Percentiles rank a stretch among this genome's conserved stretches.
Conservation (phyloP, 2,113 vertebrate species). For the Theropithecus gelada region DNA sequence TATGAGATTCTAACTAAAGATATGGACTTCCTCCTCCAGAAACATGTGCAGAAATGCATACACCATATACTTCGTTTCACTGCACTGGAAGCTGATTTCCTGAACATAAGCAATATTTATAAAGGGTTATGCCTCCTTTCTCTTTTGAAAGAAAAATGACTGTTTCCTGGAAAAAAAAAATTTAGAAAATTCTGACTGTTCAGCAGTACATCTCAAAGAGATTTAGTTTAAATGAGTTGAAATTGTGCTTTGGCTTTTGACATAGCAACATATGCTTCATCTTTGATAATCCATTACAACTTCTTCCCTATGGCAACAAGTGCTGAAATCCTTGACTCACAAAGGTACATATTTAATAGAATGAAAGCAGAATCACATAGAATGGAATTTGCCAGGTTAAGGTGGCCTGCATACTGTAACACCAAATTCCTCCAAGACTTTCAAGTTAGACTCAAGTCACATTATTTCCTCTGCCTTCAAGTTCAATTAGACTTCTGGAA, state of each 20-base stretch:
- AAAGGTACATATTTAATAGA: not conserved
- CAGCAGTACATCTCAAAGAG: constrained; percentile 19
- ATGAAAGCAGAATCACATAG: not conserved
- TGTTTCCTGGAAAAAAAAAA: not conserved
- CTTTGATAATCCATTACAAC: not conserved
- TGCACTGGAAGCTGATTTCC: constrained; percentile 17
- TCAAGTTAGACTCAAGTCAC: not conserved
- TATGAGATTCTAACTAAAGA: constrained; percentile 14
- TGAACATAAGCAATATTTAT: constrained; percentile 24
- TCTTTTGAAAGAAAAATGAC: not conserved
- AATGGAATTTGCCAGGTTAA: not conserved
- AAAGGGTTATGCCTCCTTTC: constrained; percentile 19
- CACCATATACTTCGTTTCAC: not conserved
- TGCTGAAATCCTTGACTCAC: constrained; percentile 39
- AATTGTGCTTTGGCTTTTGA: constrained; percentile 15
- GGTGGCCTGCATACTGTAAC: not conserved
- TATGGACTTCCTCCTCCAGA: not conserved
- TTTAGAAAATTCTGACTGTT: constrained; percentile 10
- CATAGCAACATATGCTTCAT: constrained; percentile 1
- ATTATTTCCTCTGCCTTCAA: constrained; percentile 39
- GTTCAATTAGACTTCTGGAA: constrained; percentile 4
- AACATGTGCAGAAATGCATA: not conserved
- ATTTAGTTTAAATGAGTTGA: not conserved
- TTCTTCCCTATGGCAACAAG: not conserved
- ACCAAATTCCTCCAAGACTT: not conserved